Percentiles rank a stretch among this genome's conserved stretches.
These are phyloP conservation scores for Pongo abelii DNA, from an alignment of 2,113 vertebrate genomes.

Conservation along the genomic window DNA sequence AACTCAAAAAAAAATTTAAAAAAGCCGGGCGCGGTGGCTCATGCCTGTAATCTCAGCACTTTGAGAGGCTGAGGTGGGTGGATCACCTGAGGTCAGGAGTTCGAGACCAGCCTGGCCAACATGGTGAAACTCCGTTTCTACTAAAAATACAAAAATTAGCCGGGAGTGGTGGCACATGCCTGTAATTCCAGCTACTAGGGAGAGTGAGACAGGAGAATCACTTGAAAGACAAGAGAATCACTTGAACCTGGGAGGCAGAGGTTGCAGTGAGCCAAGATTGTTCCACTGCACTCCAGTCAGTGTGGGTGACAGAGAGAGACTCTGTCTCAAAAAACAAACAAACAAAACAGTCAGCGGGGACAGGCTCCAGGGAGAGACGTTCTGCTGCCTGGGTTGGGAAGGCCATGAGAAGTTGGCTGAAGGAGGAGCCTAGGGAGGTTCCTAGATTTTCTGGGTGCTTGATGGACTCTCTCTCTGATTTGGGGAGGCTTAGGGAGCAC, in stretches of 20 bases:
- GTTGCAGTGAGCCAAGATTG: not conserved
- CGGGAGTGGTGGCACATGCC: not conserved
- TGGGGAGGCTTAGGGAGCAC: not conserved
- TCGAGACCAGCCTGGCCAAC: not conserved
- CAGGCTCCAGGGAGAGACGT: not conserved
- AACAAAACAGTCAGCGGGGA: not conserved
- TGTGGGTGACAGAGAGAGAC: not conserved
- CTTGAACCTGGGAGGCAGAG: not conserved
- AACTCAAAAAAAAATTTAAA: no score
- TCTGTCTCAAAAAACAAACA: not conserved
- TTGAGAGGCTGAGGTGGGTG: not conserved
- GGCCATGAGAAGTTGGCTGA: not conserved
- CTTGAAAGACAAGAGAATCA: not conserved
- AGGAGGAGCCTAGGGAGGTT: not conserved
- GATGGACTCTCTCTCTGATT: not conserved
- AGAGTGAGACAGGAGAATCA: not conserved
- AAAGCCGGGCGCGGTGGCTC: no score
- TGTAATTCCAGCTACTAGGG: not conserved
- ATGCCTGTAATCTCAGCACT: no score
- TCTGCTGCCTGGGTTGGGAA: rapidly evolving
- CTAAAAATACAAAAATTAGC: not conserved
- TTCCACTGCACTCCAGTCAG: not conserved
- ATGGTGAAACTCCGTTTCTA: not conserved
- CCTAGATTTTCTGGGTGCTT: not conserved
- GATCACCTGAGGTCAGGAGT: not conserved